phyloP scores from a whole-genome alignment of 2,888 invertebrate genomes.

The Drosophila helvetica region DNA sequence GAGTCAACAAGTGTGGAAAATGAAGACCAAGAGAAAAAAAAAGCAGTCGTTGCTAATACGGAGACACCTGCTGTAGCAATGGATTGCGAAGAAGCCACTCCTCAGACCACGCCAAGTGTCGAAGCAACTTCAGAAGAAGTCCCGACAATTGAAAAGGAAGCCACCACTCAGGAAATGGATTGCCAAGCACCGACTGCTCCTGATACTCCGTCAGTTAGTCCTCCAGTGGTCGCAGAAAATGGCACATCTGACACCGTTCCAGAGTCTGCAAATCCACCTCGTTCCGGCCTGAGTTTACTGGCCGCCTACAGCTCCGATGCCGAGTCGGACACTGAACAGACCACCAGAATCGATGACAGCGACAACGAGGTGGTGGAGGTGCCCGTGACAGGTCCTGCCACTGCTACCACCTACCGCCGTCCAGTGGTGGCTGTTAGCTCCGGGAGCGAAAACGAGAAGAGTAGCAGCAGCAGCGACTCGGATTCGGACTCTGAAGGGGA shows the following conservation, averaged over 20 bases:
- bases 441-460: slow-evolving; percentile 48
- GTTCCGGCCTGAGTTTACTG: slow-evolving; percentile 72
- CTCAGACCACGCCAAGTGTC: background rate
- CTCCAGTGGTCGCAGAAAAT: background rate
- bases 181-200: background rate
- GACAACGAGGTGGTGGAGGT: slow-evolving; percentile 77
- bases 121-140: background rate
- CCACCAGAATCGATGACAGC: slow-evolving; percentile 22
- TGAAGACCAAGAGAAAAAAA: background rate
- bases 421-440: slow-evolving; percentile 74
- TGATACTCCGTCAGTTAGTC: background rate
- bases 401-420: slow-evolving; percentile 56
- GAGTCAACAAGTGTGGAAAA: background rate
- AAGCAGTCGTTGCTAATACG: background rate
- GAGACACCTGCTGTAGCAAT: background rate
- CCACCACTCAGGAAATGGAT: slow-evolving; percentile 13
- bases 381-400: slow-evolving; percentile 41
- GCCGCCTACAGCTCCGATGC: slow-evolving; percentile 76
- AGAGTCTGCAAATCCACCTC: slow-evolving; percentile 4
- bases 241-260: background rate
- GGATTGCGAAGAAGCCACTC: slow-evolving; percentile 6
- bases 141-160: background rate
- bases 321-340: slow-evolving; percentile 52
- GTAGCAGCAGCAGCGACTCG: slow-evolving; percentile 56
- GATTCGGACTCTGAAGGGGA: slow-evolving; percentile 73